Conservation (phyloP, 2,113 vertebrate genomes). For the Nothoprocta pentlandii region DNA sequence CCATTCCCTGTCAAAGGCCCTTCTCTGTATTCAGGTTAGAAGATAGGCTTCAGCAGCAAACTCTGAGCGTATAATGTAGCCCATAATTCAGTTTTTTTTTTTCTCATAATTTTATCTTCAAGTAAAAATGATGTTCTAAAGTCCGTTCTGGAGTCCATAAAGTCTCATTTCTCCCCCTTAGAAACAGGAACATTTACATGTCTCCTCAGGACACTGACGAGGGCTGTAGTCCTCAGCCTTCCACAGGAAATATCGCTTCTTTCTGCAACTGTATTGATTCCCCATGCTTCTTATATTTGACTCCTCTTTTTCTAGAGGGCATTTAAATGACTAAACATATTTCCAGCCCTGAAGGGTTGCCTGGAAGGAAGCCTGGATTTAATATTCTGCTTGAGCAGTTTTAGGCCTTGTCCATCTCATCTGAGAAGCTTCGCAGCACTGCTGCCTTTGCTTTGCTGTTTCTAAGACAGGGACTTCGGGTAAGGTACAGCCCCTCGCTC, state of each 20-base stretch:
- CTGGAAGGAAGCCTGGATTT: background rate
- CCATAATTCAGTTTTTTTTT: background rate
- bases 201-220: rapidly evolving
- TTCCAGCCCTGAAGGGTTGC: background rate
- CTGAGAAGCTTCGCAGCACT: background rate
- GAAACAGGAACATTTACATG: background rate
- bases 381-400: background rate
- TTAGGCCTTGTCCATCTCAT: background rate
- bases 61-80: background rate
- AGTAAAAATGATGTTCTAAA: background rate
- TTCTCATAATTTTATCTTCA: background rate
- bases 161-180: background rate
- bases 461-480: background rate
- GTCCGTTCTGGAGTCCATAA: background rate
- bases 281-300: background rate
- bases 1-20: background rate
- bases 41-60: background rate
- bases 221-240: background rate
- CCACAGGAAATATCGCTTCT: background rate
- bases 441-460: background rate
- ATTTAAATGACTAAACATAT: background rate
- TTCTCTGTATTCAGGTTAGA: background rate
- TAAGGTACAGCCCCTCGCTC: background rate
- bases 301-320: rapidly evolving
- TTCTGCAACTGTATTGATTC: background rate